Base-by-base conservation (phyloP, 1,140 invertebrate genomes). In the Ostrea denselamellosa region DNA sequence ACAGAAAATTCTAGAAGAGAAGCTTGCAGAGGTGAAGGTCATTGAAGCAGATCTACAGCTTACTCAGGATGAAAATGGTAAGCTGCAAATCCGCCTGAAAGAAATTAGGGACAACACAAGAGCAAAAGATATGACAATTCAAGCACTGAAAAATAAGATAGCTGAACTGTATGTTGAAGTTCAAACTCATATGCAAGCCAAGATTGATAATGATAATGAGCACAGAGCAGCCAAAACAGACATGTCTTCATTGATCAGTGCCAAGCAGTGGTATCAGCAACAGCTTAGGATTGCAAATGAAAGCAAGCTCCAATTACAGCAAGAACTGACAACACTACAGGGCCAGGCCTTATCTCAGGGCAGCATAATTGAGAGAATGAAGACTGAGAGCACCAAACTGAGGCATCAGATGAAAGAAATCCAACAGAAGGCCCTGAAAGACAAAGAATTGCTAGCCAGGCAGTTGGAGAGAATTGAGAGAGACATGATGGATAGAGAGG, bases 401-500 rank as follows among this genome's bases (percentile, higher is more conserved):
- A 90, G 93, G 51, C 93, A 93, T 51, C 92, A 94, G 87, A 89
- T 95, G 71, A 90, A 91, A 65, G 95, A 95, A 53, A 93, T 91
- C 34, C 94, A 95, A 83, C 93, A 95, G 77, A 93, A 92, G 87
- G 93, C 93, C 10, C 88, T 95, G 83, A 92, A 93, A 85, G 95
- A 96, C 77, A 96, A 96, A 90, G 95, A 95, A 89, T 82, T 92
- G 52, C 91, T 96, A 77, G 94, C 95, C 86, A 92, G 94, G 54
- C 95, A 95, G 89, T 86, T 96, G 85, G 95, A 96, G 87, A 90
- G 92, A n/a, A 95, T 96, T 88, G 93, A 95, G 91, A 92, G 92
- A 28, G 95, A 95, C 88, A 95, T 96, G 95, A 91, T 95, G 92
- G 95, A 95, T 68, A 89, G 95, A 10, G 95, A 96, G 89, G 93